Evolutionary conservation across 2,888 invertebrate genomes (phyloP).

Genomic region (Cheilosia urbana): DNA sequence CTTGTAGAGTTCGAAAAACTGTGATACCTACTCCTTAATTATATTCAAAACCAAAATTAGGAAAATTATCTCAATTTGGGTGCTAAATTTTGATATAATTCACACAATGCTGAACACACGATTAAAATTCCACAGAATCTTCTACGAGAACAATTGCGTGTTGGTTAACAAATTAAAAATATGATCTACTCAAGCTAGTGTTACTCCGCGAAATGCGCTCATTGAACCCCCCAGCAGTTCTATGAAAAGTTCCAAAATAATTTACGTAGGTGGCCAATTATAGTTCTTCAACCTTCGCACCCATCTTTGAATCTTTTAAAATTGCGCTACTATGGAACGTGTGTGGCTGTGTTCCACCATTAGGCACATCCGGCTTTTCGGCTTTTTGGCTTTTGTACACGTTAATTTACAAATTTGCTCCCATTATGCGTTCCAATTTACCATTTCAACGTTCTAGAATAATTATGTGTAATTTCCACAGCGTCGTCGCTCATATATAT

Average conservation of each 20-base stretch:
- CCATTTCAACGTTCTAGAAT: constrained; percentile 36
- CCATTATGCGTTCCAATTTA: constrained; percentile 59
- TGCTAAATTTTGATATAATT: no score
- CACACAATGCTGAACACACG: no score
- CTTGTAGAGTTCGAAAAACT: no score
- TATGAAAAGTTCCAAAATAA: background rate
- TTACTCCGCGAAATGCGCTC: no score
- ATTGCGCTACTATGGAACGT: background rate
- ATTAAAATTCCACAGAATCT: no score
- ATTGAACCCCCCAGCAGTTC: no score
- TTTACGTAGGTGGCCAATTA: constrained; percentile 7
- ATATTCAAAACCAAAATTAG: no score
- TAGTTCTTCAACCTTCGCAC: background rate
- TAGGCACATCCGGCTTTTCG: constrained; percentile 35
- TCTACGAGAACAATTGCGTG: no score
- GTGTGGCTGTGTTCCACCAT: constrained; percentile 4
- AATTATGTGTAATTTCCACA: constrained; percentile 42
- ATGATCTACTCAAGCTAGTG: no score
- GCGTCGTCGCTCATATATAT: constrained; percentile 2
- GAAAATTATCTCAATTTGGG: no score
- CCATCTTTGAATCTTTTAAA: background rate
- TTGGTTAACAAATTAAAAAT: no score
- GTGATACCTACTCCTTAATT: no score
- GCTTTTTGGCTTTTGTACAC: background rate
- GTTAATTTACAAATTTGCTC: constrained; percentile 52